These are phyloP conservation scores for Colistium nudipinnis DNA, from an alignment of 2,113 vertebrate species.

Conservation along the genomic window DNA sequence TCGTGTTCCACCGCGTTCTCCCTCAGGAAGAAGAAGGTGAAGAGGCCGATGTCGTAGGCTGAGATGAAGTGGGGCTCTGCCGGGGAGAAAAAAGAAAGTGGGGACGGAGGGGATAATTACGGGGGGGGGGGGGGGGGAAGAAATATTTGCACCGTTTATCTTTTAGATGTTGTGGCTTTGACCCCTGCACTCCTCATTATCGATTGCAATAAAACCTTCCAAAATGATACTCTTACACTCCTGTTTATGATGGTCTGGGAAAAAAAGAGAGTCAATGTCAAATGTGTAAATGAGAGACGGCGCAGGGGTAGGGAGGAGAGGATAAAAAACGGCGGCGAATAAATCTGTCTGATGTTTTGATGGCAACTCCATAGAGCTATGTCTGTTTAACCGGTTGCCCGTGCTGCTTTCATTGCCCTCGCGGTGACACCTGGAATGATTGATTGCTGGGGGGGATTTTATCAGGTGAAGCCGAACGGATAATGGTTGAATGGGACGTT, in stretches of 20 bases:
- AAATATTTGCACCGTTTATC: conserved; percentile 47
- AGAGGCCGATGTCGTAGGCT: conserved; percentile 93
- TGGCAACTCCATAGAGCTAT: conserved; percentile 63
- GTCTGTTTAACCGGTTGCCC: conserved; percentile 50
- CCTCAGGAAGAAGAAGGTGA: conserved; percentile 95
- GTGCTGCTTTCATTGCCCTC: conserved; percentile 47
- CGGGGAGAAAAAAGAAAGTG: neutral
- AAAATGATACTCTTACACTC: neutral
- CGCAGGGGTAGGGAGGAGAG: neutral
- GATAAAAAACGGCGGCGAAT: conserved; percentile 47
- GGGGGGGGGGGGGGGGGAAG: neutral
- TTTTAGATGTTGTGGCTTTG: conserved; percentile 12
- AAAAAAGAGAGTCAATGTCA: conserved; percentile 47
- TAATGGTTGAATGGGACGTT: conserved; percentile 26
- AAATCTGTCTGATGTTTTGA: conserved; percentile 67
- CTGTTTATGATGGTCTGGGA: conserved; percentile 10
- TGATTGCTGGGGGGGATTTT: conserved; percentile 28
- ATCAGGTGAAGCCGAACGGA: conserved; percentile 43
- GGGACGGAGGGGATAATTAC: neutral
- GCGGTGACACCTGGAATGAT: conserved; percentile 30
- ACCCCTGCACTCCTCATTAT: conserved; percentile 28
- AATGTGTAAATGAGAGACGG: conserved; percentile 35
- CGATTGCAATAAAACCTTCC: conserved; percentile 22
- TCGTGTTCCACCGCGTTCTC: conserved; percentile 96
- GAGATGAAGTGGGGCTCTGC: conserved; percentile 97